Conservation (phyloP, 35 echinoderm and acorn worm species). For the Apostichopus parvimensis region DNA sequence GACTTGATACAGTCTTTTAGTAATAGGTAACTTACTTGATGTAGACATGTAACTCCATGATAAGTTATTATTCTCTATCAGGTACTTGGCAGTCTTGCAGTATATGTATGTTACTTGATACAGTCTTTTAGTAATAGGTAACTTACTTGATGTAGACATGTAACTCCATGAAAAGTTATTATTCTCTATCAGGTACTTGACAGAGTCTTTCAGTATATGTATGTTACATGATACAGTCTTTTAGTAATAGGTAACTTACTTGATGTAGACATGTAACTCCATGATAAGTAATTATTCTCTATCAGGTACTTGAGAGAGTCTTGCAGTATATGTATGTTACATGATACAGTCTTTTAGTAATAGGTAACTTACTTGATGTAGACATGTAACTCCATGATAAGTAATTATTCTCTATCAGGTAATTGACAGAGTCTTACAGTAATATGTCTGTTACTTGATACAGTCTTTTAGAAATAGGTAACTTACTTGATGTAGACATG, state of each 20-base stretch:
- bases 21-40: not conserved
- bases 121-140: too few species aligned
- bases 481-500: conserved; percentile 59
- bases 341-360: too few species aligned
- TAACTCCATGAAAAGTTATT: conserved; percentile 94
- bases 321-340: not conserved
- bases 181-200: conserved; percentile 73
- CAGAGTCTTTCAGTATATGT: too few species aligned
- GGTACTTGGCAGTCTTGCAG: conserved; percentile 26
- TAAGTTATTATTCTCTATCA: conserved; percentile 82
- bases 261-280: conserved; percentile 87
- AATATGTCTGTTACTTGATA: too few species aligned
- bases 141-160: conserved; percentile 59
- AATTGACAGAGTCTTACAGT: too few species aligned
- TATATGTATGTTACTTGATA: too few species aligned
- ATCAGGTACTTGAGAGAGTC: conserved; percentile 76
- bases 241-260: too few species aligned
- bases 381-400: conserved; percentile 92
- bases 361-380: conserved; percentile 11
- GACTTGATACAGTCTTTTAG: too few species aligned
- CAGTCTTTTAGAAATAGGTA: too few species aligned
- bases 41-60: conserved; percentile 94
- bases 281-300: conserved; percentile 86
- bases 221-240: too few species aligned
- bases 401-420: conserved; percentile 82